Conservation (phyloP, 2,797 vertebrate genomes). For the Chelon auratus region DNA sequence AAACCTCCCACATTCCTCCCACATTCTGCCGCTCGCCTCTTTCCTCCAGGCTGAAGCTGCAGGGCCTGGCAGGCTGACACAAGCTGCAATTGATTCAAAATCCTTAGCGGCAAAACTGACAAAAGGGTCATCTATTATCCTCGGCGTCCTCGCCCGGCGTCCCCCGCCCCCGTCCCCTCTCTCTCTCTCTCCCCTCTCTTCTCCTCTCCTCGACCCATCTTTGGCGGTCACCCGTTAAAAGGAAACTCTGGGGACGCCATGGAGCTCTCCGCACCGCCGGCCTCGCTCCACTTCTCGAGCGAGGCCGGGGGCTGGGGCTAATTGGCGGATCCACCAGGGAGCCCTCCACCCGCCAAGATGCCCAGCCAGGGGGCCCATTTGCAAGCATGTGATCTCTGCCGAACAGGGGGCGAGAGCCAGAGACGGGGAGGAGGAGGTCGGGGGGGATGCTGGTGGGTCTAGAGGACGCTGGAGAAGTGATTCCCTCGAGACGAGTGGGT, state of each 20-base stretch:
- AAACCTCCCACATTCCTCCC: neutral
- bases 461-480: slow-evolving; percentile 39
- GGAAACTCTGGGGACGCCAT: slow-evolving; percentile 69
- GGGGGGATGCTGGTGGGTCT: slow-evolving; percentile 38
- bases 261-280: slow-evolving; percentile 57
- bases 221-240: slow-evolving; percentile 71
- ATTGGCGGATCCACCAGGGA: slow-evolving; percentile 82
- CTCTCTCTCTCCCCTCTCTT: slow-evolving; percentile 7
- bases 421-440: slow-evolving; percentile 13
- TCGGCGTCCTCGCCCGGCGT: slow-evolving; percentile 28
- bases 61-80: slow-evolving; percentile 31
- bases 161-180: neutral
- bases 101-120: slow-evolving; percentile 69
- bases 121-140: slow-evolving; percentile 77
- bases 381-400: slow-evolving; percentile 73
- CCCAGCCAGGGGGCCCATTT: slow-evolving; percentile 66
- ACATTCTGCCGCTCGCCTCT: neutral
- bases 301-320: slow-evolving; percentile 74
- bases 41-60: slow-evolving; percentile 32
- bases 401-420: slow-evolving; percentile 45
- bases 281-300: slow-evolving; percentile 70
- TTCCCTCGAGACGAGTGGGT: slow-evolving; percentile 63
- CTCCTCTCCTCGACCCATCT: slow-evolving; percentile 67
- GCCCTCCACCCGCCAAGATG: slow-evolving; percentile 60
- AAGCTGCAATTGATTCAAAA: slow-evolving; percentile 72